Base-by-base conservation (phyloP, 2,888 invertebrate species). In the Heliconius ismenius region DNA sequence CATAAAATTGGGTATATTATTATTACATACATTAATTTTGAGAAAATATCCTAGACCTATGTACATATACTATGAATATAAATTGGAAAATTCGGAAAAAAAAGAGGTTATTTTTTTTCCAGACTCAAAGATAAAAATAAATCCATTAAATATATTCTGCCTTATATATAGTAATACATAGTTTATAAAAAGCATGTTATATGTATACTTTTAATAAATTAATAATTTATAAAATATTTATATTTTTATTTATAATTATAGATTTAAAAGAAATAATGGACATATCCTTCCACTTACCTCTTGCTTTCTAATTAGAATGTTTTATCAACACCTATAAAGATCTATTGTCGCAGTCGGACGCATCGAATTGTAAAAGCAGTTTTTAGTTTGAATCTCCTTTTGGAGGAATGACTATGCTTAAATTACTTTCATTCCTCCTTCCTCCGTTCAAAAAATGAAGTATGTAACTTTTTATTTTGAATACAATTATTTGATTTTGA, bases 81-180 rank as follows among this genome's bases (percentile, higher is more conserved):
- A 49, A 28, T 63, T 15, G 2, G 15, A 28, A 28, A 6, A 26
- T 28, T 63, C 4, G 18, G 28, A 63, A 63, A 28, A 63, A 18
- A 26, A 18, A 9, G 7, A 15, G 18, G 6, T 15, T 63, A 24
- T 6, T 63, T 63, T 13, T 15, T 26, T 28, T 26, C 28, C 63
- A 21, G 18, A 28, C 63, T 26, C 7, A 63, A 28, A 28, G 7
- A 63, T 28, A 28, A 28, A n/a, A n/a, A n/a, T 3, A 58, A 36
- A n/a, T 64, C 64, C 64, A 36, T 21, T 65, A 21, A 65, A 62
- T 62, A 26, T 15, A 65, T 65, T 65, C 32, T 65, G 64, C 64
- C 36, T 65, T 65, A 36, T 36, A 65, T n/a, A 65, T 32, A 36
- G 21, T 36, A 13, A 36, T 36, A 65, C 7, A 58, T 58, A 58